A percentile compares a stretch with the other conserved stretches of the same genome.
phyloP scores from a whole-genome alignment of 2,797 vertebrate species.

The Peromyscus aztecus region DNA sequence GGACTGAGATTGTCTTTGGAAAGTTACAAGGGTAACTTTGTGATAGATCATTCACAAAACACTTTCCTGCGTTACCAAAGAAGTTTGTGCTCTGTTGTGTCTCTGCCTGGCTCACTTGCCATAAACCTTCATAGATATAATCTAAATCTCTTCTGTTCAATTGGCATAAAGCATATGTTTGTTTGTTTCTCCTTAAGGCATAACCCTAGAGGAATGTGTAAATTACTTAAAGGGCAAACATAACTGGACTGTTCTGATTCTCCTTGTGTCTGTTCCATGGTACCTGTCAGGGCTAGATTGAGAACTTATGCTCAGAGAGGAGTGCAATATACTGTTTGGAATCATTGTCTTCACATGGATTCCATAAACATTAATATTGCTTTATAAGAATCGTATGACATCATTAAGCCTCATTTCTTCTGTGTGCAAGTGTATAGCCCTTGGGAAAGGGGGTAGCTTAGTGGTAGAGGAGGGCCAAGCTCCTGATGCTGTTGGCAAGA shows the following conservation, averaged over 20 bases:
- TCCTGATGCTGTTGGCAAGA: not conserved
- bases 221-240: not conserved
- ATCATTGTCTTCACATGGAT: not conserved
- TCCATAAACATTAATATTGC: not conserved
- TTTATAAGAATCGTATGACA: not conserved
- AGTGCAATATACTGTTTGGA: not conserved
- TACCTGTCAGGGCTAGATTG: not conserved
- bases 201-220: not conserved
- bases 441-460: not conserved
- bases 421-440: not conserved
- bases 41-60: not conserved
- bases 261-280: not conserved
- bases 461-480: not conserved
- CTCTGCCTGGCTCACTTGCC: not conserved
- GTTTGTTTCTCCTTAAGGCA: not conserved
- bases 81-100: not conserved
- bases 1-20: not conserved
- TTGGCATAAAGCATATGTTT: not conserved
- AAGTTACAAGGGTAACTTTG: not conserved
- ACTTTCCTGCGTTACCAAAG: not conserved
- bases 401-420: not conserved
- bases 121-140: not conserved
- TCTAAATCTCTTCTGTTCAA: not conserved
- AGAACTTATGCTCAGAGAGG: not conserved
- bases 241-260: not conserved